Base-by-base conservation (phyloP, 2,113 vertebrate genomes). In the Girardinichthys multiradiatus region DNA sequence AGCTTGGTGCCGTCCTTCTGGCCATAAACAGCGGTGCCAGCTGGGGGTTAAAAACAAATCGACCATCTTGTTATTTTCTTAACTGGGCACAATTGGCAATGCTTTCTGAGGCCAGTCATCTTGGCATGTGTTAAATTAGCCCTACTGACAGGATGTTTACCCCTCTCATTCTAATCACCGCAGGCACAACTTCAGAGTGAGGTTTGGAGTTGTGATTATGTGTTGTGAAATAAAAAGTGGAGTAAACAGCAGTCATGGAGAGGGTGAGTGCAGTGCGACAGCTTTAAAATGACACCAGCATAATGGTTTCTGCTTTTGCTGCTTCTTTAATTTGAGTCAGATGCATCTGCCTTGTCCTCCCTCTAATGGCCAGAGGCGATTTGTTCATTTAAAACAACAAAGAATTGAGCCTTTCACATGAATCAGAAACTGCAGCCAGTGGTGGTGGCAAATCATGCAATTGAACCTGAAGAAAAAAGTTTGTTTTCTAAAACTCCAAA, bases 31-130 rank as follows among this genome's bases (percentile, higher is more conserved):
- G 64, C 17, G 5, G 29, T 66, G 64, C 78, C 66, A 70, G 69
- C 85, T 81, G 72, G 80, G 83, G 81, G 84, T 89, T 86, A 82
- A 84, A 84, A 85, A 80, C 77, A 89, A 89, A 88, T 88, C 28
- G 70, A 87, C 54, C 59, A 5, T 71, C 67, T 77, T 84, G 76
- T 87, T 88, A 80, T 87, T 89, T 81, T 79, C 67, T 77, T 74
- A 82, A 84, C 76, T 62, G 77, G 69, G 35, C 10, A 10, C 79
- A 77, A 87, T 69, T 81, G 83, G 72, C 64, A 57, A 67, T 13
- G 73, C 65, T 81, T 87, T 86, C 51, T 71, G 68, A 70, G 72
- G 71, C 70, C 77, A 77, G 42, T 86, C 73, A 68, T 90, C 86
- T 57, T 65, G 72, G 75, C 42, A 9, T 67, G 76, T 75, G 80